Percentiles rank a stretch among this genome's conserved stretches.
Conservation (phyloP, 2,888 invertebrate genomes). For the Periphyllus acericola region DNA sequence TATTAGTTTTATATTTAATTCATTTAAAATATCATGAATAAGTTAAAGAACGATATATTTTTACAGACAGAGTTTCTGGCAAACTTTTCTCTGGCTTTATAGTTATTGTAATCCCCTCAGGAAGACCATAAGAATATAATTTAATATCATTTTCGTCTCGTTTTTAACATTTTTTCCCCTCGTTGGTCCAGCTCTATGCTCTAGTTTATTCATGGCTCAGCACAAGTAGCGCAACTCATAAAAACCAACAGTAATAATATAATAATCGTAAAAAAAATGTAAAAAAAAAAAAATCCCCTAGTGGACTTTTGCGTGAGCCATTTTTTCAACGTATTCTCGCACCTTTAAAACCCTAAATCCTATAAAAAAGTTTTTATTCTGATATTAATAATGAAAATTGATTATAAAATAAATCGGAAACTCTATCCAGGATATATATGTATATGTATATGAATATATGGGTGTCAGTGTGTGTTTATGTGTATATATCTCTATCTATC, state of each 20-base stretch:
- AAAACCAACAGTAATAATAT: conserved; percentile 57
- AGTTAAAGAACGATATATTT: background rate
- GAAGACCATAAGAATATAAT: conserved; percentile 48
- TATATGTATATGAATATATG: background rate
- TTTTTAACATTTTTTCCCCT: conserved; percentile 23
- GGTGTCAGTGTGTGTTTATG: background rate
- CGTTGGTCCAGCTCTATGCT: conserved; percentile 17
- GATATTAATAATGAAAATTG: conserved; percentile 57
- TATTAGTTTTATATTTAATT: conserved; percentile 12
- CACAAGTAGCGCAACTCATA: conserved; percentile 51
- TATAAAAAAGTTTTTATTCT: conserved; percentile 55
- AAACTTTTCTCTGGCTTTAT: background rate
- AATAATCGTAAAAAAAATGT: conserved; percentile 58
- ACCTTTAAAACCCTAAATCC: conserved; percentile 47
- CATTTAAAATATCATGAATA: background rate
- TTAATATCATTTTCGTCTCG: conserved; percentile 57
- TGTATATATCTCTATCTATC: conserved; percentile 8
- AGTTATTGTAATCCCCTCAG: conserved; percentile 30
- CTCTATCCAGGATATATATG: background rate
- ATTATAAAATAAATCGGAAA: conserved; percentile 56
- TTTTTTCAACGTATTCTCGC: conserved; percentile 51
- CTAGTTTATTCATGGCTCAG: conserved; percentile 51
- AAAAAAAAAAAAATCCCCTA: conserved; percentile 43
- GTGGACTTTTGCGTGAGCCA: conserved; percentile 15
- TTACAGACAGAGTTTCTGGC: background rate